Base-by-base conservation (phyloP, 2,888 invertebrate species). In the Metallyticus violacea region DNA sequence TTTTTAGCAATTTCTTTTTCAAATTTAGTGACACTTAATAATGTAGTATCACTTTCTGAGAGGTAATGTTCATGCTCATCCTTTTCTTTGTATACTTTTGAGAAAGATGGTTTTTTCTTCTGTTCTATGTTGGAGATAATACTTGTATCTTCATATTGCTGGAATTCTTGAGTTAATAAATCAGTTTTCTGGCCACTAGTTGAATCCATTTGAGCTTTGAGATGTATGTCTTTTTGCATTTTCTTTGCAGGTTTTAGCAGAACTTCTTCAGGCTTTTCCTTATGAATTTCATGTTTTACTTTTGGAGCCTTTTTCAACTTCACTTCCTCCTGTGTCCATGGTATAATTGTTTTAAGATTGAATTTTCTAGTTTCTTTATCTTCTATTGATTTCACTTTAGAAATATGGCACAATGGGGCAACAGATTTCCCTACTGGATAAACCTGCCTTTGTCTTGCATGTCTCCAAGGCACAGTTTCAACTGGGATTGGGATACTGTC, bases 401-500 rank as follows among this genome's bases (percentile, higher is more conserved):
- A 79, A 27, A 1, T 7, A 1, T 25, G 79, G 7, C 90, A 89
- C 88, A 89, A 89, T 25, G 90, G 89, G 79, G 89, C 87, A 26
- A 87, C 87, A 26, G 89, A 89, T 82, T 89, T 89, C 79, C 90
- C 88, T 87, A 90, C 89, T 88, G 90, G 91, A 40, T 88, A 88
- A 77, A 90, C 90, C 2, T 90, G 89, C 26, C 89, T 90, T 87
- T 89, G 90, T 89, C 40, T 62, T 62, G 15, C 15, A 7, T 2
- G 40, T 62, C 94, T 91, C 94, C 94, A 94, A 26, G 93, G 93
- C 88, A 94, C 89, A 40, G 92, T 91, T 90, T 94, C 93, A 90
- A 94, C 94, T 30, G 93, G 93, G 88, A 91, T 88, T 22, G 93
- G 93, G 88, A 93, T 77, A 4, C 90, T 89, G 87, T 90, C 89